These are phyloP conservation scores for Hanleya hanleyi DNA, from an alignment of 2,888 invertebrate genomes.

Conservation along the genomic window DNA sequence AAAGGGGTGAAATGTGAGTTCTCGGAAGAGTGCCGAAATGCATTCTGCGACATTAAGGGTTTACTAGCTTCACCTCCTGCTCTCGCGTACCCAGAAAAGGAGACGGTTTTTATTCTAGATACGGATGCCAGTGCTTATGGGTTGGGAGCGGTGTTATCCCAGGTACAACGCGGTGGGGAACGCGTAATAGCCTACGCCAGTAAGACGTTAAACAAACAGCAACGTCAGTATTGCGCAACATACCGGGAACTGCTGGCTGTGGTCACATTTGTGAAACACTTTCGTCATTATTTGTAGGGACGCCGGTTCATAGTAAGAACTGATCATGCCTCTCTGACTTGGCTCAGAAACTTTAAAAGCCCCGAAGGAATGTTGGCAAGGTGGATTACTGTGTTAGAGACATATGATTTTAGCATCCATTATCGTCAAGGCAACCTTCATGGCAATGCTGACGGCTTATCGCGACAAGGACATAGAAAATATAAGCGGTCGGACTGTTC, in stretches of 20 bases:
- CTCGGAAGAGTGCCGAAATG: slow-evolving; percentile 23
- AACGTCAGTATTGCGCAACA: slow-evolving; percentile 38
- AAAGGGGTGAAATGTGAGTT: slow-evolving; percentile 27
- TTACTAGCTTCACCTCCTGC: slow-evolving; percentile 28
- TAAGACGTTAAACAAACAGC: slow-evolving; percentile 28
- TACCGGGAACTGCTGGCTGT: slow-evolving; percentile 37
- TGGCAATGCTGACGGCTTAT: slow-evolving; percentile 23
- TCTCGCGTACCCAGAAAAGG: slow-evolving; percentile 24
- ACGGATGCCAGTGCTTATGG: slow-evolving; percentile 42
- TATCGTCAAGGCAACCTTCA: slow-evolving; percentile 26
- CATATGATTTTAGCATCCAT: slow-evolving; percentile 26
- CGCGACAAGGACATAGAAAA: slow-evolving; percentile 14
- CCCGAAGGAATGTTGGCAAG: slow-evolving; percentile 31
- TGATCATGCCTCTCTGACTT: slow-evolving; percentile 43
- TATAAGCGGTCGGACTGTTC: background rate
- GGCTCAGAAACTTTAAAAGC: slow-evolving; percentile 34
- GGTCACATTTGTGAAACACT: slow-evolving; percentile 40
- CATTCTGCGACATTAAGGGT: slow-evolving; percentile 27
- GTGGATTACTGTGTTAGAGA: slow-evolving; percentile 25
- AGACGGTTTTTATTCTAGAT: slow-evolving; percentile 38
- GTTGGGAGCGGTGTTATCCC: slow-evolving; percentile 43
- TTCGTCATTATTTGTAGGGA: slow-evolving; percentile 42
- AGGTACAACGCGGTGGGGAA: slow-evolving; percentile 39
- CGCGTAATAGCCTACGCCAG: slow-evolving; percentile 41
- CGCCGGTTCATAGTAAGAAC: slow-evolving; percentile 38